phyloP scores from a whole-genome alignment of 2,113 vertebrate genomes.

The Butastur rufipennis region DNA sequence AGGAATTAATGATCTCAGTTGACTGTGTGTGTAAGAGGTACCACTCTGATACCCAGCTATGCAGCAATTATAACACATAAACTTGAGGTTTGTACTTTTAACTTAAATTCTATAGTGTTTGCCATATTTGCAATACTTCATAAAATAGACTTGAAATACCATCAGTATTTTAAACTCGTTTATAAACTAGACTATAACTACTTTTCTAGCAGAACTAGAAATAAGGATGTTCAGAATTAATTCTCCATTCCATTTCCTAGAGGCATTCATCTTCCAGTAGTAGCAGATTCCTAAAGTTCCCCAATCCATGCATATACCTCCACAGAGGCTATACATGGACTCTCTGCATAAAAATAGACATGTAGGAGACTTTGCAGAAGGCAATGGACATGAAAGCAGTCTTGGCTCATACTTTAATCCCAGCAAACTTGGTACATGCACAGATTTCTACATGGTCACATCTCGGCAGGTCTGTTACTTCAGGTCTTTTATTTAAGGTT shows the following conservation, averaged over 20 bases:
- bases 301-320: not conserved
- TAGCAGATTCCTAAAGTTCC: not conserved
- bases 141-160: not conserved
- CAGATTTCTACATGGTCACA: not conserved
- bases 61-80: not conserved
- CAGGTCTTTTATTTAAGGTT: not conserved
- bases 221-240: not conserved
- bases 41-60: not conserved
- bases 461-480: not conserved
- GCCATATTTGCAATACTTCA: not conserved
- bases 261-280: not conserved
- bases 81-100: not conserved
- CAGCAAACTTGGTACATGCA: not conserved
- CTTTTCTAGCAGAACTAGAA: not conserved
- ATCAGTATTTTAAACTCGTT: not conserved
- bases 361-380: not conserved
- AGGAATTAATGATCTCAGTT: not conserved
- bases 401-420: not conserved
- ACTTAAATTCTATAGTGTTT: not conserved
- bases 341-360: not conserved
- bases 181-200: not conserved
- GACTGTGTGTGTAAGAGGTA: not conserved
- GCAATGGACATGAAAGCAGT: not conserved
- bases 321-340: not conserved
- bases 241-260: not conserved